Percentiles rank a stretch among this genome's conserved stretches.
Conservation (phyloP, 35 echinoderm and acorn worm species). For the Apostichopus californicus region DNA sequence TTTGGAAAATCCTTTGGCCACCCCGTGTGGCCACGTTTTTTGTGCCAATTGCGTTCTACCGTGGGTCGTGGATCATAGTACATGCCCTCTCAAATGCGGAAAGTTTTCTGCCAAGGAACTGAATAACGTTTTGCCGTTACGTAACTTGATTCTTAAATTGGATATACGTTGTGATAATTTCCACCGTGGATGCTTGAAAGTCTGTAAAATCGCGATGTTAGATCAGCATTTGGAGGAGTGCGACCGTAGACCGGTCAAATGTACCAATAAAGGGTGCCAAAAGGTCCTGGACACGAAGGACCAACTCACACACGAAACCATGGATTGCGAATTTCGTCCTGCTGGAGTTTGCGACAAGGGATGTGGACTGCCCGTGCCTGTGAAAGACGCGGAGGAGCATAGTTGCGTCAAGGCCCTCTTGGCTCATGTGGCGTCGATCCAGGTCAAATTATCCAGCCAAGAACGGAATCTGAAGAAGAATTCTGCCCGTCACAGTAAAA, state of each 20-base stretch:
- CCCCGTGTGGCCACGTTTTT: constrained; percentile 98
- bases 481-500: constrained; percentile 73
- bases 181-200: constrained; percentile 79
- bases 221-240: constrained; percentile 90
- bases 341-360: constrained; percentile 91
- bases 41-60: constrained; percentile 93
- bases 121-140: constrained; percentile 86
- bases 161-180: constrained; percentile 95
- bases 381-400: constrained; percentile 71
- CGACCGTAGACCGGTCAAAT: constrained; percentile 83
- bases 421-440: constrained; percentile 66
- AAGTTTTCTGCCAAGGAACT: constrained; percentile 97
- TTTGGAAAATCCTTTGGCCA: constrained; percentile 94
- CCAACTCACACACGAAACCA: constrained; percentile 79
- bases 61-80: constrained; percentile 92
- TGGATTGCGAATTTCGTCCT: constrained; percentile 83
- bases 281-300: constrained; percentile 89
- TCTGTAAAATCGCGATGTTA: constrained; percentile 87
- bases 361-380: constrained; percentile 80
- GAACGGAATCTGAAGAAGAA: constrained; percentile 93
- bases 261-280: constrained; percentile 92
- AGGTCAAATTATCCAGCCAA: constrained; percentile 82
- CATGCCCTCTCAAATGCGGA: constrained; percentile 94
- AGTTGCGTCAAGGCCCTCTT: constrained; percentile 90
- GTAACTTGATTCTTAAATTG: constrained; percentile 94